These are phyloP conservation scores for Lithophane socia DNA, from an alignment of 2,888 invertebrate species.

Conservation along the genomic window DNA sequence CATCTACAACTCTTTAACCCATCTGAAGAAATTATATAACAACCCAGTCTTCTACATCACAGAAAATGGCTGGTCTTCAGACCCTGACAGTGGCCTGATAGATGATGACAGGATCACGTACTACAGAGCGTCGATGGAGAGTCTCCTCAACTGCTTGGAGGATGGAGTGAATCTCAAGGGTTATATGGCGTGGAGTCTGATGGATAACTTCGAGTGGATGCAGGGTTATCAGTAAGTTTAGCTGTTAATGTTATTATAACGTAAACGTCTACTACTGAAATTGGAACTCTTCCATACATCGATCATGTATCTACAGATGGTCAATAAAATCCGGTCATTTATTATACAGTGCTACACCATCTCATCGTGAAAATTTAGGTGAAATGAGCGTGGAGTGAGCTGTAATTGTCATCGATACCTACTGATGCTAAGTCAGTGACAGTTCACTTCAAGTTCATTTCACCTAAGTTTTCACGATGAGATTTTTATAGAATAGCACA, in stretches of 20 bases:
- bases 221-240: slow-evolving; percentile 76
- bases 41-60: slow-evolving; percentile 90
- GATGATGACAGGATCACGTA: slow-evolving; percentile 87
- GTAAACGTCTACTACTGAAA: background rate
- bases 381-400: too few relatives aligned
- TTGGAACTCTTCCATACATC: background rate
- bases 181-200: slow-evolving; percentile 91
- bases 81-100: slow-evolving; percentile 70
- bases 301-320: background rate
- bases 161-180: slow-evolving; percentile 83
- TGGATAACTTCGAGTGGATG: slow-evolving; percentile 93
- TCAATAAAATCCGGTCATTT: too few relatives aligned
- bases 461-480: too few relatives aligned
- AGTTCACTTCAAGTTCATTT: too few relatives aligned
- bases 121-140: slow-evolving; percentile 83
- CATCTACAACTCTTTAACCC: slow-evolving; percentile 88
- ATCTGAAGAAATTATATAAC: slow-evolving; percentile 86
- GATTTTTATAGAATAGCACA: too few relatives aligned
- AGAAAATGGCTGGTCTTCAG: slow-evolving; percentile 91
- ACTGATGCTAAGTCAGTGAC: too few relatives aligned
- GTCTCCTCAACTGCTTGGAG: slow-evolving; percentile 82
- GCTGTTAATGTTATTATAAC: background rate
- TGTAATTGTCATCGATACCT: too few relatives aligned
- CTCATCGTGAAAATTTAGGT: too few relatives aligned
- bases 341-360: too few relatives aligned